Evolutionary conservation across 2,888 invertebrate genomes (phyloP).

Genomic region (Mayetiola destructor): DNA sequence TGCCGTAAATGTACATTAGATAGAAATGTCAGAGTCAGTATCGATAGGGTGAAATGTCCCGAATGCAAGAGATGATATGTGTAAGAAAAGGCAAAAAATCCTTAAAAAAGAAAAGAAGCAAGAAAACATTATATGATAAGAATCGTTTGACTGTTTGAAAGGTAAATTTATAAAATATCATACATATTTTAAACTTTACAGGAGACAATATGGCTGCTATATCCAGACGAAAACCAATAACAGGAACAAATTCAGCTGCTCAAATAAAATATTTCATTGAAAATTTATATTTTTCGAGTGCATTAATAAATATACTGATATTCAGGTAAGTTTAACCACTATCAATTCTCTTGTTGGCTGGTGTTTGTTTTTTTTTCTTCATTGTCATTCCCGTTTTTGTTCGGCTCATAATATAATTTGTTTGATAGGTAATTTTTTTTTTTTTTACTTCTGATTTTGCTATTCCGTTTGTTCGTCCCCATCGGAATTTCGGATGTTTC

Average conservation of each 20-base stretch:
- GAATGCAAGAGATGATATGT: too few relatives aligned
- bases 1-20: too few relatives aligned
- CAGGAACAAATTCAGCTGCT: constrained; percentile 30
- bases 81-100: not conserved
- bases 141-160: not conserved
- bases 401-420: not conserved
- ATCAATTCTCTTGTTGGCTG: not conserved
- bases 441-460: not conserved
- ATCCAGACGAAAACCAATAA: constrained; percentile 53
- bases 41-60: too few relatives aligned
- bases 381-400: not conserved
- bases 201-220: constrained; percentile 88
- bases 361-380: not conserved
- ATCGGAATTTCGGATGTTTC: too few relatives aligned
- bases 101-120: not conserved
- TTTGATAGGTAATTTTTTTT: not conserved
- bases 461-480: not conserved
- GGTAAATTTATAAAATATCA: constrained; percentile 1
- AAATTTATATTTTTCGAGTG: constrained; percentile 34
- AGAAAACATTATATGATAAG: not conserved
- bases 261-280: constrained; percentile 27
- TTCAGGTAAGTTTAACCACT: constrained; percentile 29
- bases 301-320: constrained; percentile 32
- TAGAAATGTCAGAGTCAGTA: too few relatives aligned
- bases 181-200: constrained; percentile 31